phyloP scores from a whole-genome alignment of 1,140 invertebrate species.

The Drosophila insularis region DNA sequence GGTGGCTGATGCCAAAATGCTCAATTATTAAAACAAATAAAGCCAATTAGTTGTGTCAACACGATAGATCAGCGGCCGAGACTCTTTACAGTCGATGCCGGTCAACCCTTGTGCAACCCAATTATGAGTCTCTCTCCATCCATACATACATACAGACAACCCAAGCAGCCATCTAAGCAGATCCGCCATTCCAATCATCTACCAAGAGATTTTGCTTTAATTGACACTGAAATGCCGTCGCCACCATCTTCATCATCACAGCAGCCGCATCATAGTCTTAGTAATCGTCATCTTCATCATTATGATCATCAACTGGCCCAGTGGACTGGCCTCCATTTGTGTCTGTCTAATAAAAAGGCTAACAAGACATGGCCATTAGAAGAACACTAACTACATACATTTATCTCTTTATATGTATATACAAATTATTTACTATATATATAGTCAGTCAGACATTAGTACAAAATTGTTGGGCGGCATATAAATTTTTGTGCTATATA shows the following conservation, averaged over 20 bases:
- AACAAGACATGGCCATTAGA: slow-evolving; percentile 52
- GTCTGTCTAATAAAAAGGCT: slow-evolving; percentile 70
- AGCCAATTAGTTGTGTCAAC: slow-evolving; percentile 82
- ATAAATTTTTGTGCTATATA: slow-evolving; percentile 41
- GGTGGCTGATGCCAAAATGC: slow-evolving; percentile 57
- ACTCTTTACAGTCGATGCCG: slow-evolving; percentile 6
- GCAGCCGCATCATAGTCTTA: background rate
- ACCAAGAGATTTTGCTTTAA: slow-evolving; percentile 55
- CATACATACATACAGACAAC: slow-evolving; percentile 42
- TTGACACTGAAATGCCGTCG: slow-evolving; percentile 72
- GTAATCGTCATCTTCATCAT: slow-evolving; percentile 52
- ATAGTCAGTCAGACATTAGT: slow-evolving; percentile 40
- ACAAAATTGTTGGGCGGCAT: slow-evolving; percentile 49
- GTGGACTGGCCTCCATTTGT: slow-evolving; percentile 58
- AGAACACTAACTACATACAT: slow-evolving; percentile 31
- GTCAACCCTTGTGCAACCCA: slow-evolving; percentile 47
- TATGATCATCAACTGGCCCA: slow-evolving; percentile 6
- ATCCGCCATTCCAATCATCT: slow-evolving; percentile 11
- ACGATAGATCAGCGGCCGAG: slow-evolving; percentile 27
- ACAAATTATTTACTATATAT: background rate
- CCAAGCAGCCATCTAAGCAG: slow-evolving; percentile 18
- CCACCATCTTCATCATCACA: slow-evolving; percentile 9
- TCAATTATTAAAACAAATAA: slow-evolving; percentile 82
- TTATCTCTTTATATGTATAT: slow-evolving; percentile 2
- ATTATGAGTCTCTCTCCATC: slow-evolving; percentile 56